Percentiles rank a stretch among this genome's conserved stretches.
These are phyloP conservation scores for Colius striatus DNA, from an alignment of 2,113 vertebrate genomes.

Conservation along the genomic window DNA sequence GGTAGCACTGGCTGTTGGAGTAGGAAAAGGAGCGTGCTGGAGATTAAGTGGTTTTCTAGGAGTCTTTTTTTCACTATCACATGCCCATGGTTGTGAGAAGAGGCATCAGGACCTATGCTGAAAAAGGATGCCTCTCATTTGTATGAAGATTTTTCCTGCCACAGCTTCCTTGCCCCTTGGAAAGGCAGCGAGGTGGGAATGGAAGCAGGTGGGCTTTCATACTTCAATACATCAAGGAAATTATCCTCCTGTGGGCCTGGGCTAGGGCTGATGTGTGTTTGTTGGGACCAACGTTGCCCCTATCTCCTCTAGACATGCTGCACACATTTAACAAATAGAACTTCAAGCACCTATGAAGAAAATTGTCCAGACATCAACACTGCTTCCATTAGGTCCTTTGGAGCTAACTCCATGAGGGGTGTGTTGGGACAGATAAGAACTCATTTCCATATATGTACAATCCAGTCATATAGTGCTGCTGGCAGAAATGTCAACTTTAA, in stretches of 20 bases:
- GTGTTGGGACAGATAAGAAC: conserved; percentile 22
- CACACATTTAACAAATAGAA: background rate
- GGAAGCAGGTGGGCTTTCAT: background rate
- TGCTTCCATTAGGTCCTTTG: background rate
- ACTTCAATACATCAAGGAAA: background rate
- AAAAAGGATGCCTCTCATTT: background rate
- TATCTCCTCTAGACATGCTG: background rate
- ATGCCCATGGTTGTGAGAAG: background rate
- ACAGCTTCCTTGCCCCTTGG: background rate
- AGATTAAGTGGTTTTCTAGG: background rate
- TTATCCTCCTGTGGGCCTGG: background rate
- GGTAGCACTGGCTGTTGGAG: background rate
- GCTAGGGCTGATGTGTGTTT: background rate
- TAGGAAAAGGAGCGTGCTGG: background rate
- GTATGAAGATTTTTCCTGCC: background rate
- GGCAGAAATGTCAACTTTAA: background rate
- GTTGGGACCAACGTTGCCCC: background rate
- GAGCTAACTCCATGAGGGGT: background rate
- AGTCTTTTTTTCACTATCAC: background rate
- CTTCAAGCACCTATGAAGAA: background rate
- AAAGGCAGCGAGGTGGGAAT: background rate
- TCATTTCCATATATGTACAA: conserved; percentile 13
- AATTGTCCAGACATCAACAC: background rate
- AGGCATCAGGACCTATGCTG: background rate
- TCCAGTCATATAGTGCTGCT: background rate